These are phyloP conservation scores for Aleiodes sp. DNA, from an alignment of 1,140 invertebrate genomes.

Conservation along the genomic window DNA sequence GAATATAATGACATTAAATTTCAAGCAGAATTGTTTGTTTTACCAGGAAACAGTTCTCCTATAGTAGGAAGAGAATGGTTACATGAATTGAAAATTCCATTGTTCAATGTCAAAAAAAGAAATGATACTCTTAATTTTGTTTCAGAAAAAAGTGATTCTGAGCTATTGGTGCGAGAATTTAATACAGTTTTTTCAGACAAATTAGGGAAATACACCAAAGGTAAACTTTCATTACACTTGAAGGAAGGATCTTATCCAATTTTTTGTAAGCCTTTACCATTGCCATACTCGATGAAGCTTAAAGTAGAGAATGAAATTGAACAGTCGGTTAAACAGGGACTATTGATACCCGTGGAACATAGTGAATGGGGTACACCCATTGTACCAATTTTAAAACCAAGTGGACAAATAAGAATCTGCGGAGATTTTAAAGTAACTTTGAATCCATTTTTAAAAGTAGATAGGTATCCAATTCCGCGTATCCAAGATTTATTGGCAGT, in stretches of 20 bases:
- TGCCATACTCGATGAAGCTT: constrained; percentile 42
- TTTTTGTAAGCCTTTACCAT: constrained; percentile 42
- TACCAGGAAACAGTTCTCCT: constrained; percentile 22
- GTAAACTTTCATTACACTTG: constrained; percentile 19
- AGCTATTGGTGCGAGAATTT: constrained; percentile 18
- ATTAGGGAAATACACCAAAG: constrained; percentile 26
- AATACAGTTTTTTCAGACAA: constrained; percentile 22
- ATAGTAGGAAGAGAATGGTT: constrained; percentile 29
- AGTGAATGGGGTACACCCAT: constrained; percentile 55
- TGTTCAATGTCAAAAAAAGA: neutral
- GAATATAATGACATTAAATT: neutral
- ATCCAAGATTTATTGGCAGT: constrained; percentile 53
- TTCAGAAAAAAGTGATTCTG: neutral
- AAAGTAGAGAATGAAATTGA: constrained; percentile 44
- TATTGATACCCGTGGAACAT: constrained; percentile 47
- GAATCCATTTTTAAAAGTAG: constrained; percentile 48
- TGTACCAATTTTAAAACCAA: constrained; percentile 47
- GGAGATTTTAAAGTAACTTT: constrained; percentile 58
- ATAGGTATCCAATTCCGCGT: constrained; percentile 51
- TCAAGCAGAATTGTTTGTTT: constrained; percentile 21
- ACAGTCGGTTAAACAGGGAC: constrained; percentile 37
- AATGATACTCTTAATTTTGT: constrained; percentile 8
- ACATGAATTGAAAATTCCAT: constrained; percentile 4
- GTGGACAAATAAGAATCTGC: constrained; percentile 43
- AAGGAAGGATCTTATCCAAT: constrained; percentile 39